A percentile compares a stretch with the other conserved stretches of the same genome.
phyloP scores from a whole-genome alignment of 2,113 vertebrate species.

The Acanthisitta chloris region DNA sequence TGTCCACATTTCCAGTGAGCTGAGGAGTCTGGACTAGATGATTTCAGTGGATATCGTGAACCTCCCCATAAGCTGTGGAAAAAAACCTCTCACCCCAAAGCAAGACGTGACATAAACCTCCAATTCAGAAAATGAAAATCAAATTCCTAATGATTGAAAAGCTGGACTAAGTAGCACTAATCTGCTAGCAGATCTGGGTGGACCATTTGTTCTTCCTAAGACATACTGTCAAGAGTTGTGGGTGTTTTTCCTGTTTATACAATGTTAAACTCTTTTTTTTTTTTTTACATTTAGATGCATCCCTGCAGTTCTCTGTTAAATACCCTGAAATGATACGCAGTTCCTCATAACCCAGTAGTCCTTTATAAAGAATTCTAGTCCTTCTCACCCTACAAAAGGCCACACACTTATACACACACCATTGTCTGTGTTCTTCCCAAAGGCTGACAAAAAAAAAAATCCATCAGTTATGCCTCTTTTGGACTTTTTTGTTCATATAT shows the following conservation, averaged over 20 bases:
- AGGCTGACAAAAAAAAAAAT: not conserved
- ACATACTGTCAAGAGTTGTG: not conserved
- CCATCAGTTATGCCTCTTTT: conserved; percentile 53
- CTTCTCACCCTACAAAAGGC: not conserved
- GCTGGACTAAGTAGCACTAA: not conserved
- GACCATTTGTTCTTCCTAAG: not conserved
- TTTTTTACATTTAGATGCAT: not conserved
- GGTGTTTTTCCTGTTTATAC: not conserved
- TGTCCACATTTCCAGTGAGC: not conserved
- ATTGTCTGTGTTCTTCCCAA: conserved; percentile 11
- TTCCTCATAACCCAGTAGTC: not conserved
- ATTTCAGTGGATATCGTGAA: not conserved
- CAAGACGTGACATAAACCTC: not conserved
- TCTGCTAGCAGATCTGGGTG: not conserved
- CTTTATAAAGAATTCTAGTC: not conserved
- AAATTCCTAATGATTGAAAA: not conserved
- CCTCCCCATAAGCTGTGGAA: not conserved
- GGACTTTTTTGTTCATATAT: conserved; percentile 55
- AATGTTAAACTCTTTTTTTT: not conserved
- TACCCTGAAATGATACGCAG: not conserved
- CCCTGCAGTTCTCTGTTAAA: not conserved
- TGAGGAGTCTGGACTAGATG: not conserved
- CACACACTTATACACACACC: conserved; percentile 15
- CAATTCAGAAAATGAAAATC: not conserved
- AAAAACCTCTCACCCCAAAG: not conserved